A percentile compares a stretch with the other conserved stretches of the same genome.
Evolutionary conservation across 2,113 vertebrate genomes (phyloP).

Genomic region (Parus major): DNA sequence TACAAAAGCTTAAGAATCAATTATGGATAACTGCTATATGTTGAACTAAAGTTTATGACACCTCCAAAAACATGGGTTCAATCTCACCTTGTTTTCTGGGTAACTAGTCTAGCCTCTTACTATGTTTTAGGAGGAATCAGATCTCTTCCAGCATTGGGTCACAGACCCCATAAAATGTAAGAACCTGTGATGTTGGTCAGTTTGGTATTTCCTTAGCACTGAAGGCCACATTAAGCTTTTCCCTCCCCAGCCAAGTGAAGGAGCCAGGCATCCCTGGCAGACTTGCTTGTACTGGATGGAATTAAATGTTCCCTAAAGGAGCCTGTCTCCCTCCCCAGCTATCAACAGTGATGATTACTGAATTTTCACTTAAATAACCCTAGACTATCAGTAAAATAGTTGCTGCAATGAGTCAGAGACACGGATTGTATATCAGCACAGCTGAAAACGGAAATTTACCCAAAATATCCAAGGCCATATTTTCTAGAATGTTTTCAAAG

Average conservation of each 20-base stretch:
- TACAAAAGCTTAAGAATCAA: neutral
- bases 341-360: neutral
- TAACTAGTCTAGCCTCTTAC: neutral
- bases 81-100: neutral
- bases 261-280: neutral
- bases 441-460: neutral
- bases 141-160: neutral
- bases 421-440: neutral
- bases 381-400: neutral
- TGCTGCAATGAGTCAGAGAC: neutral
- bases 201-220: neutral
- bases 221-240: neutral
- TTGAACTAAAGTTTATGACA: neutral
- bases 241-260: neutral
- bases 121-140: neutral
- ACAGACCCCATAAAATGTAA: neutral
- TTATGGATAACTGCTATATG: neutral
- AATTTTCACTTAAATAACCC: neutral
- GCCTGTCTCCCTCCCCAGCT: neutral
- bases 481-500: neutral
- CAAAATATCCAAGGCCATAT: neutral
- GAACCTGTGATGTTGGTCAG: neutral
- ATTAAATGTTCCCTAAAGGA: neutral
- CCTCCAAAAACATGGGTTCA: fast-evolving
- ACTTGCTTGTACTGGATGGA: neutral